Conservation (phyloP, 2,888 invertebrate genomes). For the Calliopum simillimum region DNA sequence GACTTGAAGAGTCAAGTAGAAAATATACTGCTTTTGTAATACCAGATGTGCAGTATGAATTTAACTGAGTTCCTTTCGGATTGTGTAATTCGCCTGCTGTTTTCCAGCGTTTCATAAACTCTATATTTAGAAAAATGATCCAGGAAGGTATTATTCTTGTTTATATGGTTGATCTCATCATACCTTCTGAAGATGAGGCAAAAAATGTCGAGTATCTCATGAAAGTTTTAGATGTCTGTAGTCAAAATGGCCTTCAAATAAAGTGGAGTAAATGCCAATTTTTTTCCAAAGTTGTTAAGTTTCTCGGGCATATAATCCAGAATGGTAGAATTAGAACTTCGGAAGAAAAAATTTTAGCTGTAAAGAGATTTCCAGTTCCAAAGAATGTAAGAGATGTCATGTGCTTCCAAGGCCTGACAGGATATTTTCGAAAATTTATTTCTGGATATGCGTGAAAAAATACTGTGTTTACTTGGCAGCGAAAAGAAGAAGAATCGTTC, state of each 20-base stretch:
- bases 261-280: slow-evolving; percentile 46
- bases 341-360: slow-evolving; percentile 49
- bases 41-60: slow-evolving; percentile 57
- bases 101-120: slow-evolving; percentile 50
- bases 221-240: neutral
- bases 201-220: slow-evolving; percentile 22
- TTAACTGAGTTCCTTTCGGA: slow-evolving; percentile 61
- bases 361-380: slow-evolving; percentile 51
- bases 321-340: slow-evolving; percentile 51
- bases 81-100: slow-evolving; percentile 58
- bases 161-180: slow-evolving; percentile 38
- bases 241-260: slow-evolving; percentile 35
- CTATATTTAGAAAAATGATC: slow-evolving; percentile 30
- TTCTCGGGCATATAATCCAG: slow-evolving; percentile 53
- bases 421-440: slow-evolving; percentile 60
- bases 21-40: slow-evolving; percentile 3
- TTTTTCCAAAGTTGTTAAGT: slow-evolving; percentile 22
- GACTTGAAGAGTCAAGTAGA: too few species aligned
- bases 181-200: slow-evolving; percentile 23
- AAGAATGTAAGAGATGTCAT: slow-evolving; percentile 31
- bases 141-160: slow-evolving; percentile 27
- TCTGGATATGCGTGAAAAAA: slow-evolving; percentile 13
- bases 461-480: neutral
- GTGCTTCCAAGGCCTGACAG: slow-evolving; percentile 56
- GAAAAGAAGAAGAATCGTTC: too few species aligned